Evolutionary conservation across 2,113 vertebrate species (phyloP).

Genomic region (Balaenoptera acutorostrata): DNA sequence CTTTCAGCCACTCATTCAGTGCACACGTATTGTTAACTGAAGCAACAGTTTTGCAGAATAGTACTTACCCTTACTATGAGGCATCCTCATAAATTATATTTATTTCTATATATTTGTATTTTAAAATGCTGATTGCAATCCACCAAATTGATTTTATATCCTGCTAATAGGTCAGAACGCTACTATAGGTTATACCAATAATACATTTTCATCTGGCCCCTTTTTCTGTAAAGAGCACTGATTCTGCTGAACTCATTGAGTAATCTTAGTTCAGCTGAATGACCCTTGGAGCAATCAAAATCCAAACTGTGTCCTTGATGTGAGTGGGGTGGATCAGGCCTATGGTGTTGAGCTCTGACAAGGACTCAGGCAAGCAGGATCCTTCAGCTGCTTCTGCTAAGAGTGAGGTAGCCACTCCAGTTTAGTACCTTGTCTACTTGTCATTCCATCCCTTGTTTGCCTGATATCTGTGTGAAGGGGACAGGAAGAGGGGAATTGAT

Average conservation of each 20-base stretch:
- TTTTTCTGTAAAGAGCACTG: neutral
- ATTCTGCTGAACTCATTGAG: neutral
- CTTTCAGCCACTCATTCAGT: neutral
- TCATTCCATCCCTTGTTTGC: neutral
- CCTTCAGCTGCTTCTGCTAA: neutral
- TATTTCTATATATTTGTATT: neutral
- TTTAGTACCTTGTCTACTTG: neutral
- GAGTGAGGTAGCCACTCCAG: neutral
- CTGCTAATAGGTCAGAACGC: neutral
- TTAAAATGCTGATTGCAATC: neutral
- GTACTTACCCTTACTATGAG: neutral
- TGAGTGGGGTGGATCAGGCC: neutral
- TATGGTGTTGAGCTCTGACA: neutral
- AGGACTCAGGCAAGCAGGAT: neutral
- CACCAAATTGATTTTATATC: neutral
- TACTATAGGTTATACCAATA: neutral
- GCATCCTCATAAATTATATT: neutral
- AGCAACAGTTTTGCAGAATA: neutral
- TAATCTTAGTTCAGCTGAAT: neutral
- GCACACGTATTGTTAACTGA: neutral
- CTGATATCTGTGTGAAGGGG: neutral
- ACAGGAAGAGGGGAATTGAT: neutral
- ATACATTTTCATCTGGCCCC: neutral
- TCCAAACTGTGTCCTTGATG: neutral
- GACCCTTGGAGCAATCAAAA: neutral